Evolutionary conservation across 2,113 vertebrate species (phyloP), one percentile per base, ranked within the genome.

Genomic region (Ammospiza caudacuta): DNA sequence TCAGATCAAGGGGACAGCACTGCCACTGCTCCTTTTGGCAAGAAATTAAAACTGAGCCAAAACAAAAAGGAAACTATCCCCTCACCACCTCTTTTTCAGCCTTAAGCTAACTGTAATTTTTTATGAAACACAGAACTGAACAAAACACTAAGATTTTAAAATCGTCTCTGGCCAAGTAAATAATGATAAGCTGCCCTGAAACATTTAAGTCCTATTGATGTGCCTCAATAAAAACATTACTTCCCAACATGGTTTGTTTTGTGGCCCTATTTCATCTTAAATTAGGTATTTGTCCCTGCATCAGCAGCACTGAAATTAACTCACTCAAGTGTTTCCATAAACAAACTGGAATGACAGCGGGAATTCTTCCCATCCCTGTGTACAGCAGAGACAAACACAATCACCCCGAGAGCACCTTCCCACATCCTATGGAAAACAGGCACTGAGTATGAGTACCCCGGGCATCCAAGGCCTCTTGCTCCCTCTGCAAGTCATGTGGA

Each of bases 1-100:
- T 51, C 0, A 0, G 15, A 17, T 12, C 47, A 66, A 62, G 20
- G 15, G 6, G 16, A 55, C 0, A 68, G 54, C 17, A 21, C 27
- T 68, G 49, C 7, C 39, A 49, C 58, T 72, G 39, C 28, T 25
- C 15, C 7, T 47, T 67, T 58, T 1, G 11, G 35, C 0, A 46
- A 10, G 44, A 23, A 25, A 74, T 17, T 13, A 16, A 27, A 57
- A 57, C 10, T 58, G 51, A n/a, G 20, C 12, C 41, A 35, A 23
- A 15, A 54, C 15, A 19, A 20, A 35, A 31, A 29, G 10, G 3
- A 51, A 76, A 66, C 3, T 19, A 77, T 54, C 11, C 25, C 13
- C 23, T 37, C 8, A 11, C 13, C 23, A 4, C 12, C 6, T 25
- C 24, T 52, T 70, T 69, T 52, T 54, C 18, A 69, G 29, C 25